Percentiles rank a stretch among this genome's conserved stretches.
phyloP scores from a whole-genome alignment of 2,888 invertebrate genomes.

The Ophion slaviceki region DNA sequence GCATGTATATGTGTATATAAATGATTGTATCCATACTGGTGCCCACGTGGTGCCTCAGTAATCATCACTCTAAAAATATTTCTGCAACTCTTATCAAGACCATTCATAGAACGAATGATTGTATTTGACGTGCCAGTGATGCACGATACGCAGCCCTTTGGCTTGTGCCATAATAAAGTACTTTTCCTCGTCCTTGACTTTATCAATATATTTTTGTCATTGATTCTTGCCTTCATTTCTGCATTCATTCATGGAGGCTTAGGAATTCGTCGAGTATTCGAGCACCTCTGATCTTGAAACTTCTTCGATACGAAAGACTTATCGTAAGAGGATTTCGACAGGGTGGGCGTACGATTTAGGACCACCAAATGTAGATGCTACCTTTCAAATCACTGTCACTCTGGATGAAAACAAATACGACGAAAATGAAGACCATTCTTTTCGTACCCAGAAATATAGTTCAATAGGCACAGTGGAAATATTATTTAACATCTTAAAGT shows the following conservation, averaged over 20 bases:
- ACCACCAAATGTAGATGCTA: no score
- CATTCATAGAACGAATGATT: constrained; percentile 59
- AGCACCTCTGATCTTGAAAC: no score
- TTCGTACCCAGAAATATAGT: no score
- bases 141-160: constrained; percentile 26
- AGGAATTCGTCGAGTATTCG: not conserved
- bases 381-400: no score
- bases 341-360: no score
- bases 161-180: constrained; percentile 20
- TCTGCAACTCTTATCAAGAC: constrained; percentile 34
- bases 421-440: no score
- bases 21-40: constrained; percentile 9
- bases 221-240: not conserved
- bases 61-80: constrained; percentile 24
- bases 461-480: no score
- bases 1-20: no score
- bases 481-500: no score
- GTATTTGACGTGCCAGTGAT: constrained; percentile 15
- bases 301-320: no score
- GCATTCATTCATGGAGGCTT: not conserved
- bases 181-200: constrained; percentile 31
- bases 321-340: no score
- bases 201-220: constrained; percentile 11
- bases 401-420: no score
- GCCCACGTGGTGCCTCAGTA: constrained; percentile 44